Evolutionary conservation across 1,140 invertebrate species (phyloP).

Genomic region (Acromyrmex heyeri): DNA sequence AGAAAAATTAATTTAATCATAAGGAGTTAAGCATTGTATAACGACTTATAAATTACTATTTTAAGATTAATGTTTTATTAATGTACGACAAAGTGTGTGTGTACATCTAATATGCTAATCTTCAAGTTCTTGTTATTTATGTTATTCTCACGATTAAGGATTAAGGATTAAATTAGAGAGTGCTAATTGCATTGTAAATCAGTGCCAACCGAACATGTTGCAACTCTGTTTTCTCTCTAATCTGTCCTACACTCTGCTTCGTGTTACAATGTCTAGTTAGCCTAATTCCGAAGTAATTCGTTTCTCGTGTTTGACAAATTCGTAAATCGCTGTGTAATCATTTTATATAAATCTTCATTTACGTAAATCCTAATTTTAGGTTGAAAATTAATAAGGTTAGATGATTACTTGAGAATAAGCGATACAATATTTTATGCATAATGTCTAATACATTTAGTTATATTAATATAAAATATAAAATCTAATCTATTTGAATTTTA

Average conservation of each 20-base stretch:
- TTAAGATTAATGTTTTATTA: neutral
- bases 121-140: neutral
- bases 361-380: neutral
- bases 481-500: neutral
- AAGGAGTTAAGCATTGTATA: neutral
- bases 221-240: slow-evolving; percentile 29
- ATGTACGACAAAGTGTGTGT: neutral
- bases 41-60: neutral
- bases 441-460: neutral
- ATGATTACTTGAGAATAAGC: neutral
- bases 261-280: slow-evolving; percentile 15
- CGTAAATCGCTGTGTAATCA: neutral
- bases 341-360: neutral
- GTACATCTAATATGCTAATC: neutral
- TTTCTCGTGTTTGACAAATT: slow-evolving; percentile 7
- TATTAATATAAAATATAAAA: neutral
- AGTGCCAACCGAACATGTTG: slow-evolving; percentile 33
- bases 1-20: neutral
- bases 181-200: slow-evolving; percentile 58
- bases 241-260: slow-evolving; percentile 10
- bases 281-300: slow-evolving; percentile 9
- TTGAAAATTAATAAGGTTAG: neutral
- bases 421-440: neutral
- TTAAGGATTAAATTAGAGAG: slow-evolving; percentile 39
- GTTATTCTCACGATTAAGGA: neutral